Evolutionary conservation across 2,888 invertebrate species (phyloP), one percentile per base, ranked within the genome.

Genomic region (Eristalis arbustorum): DNA sequence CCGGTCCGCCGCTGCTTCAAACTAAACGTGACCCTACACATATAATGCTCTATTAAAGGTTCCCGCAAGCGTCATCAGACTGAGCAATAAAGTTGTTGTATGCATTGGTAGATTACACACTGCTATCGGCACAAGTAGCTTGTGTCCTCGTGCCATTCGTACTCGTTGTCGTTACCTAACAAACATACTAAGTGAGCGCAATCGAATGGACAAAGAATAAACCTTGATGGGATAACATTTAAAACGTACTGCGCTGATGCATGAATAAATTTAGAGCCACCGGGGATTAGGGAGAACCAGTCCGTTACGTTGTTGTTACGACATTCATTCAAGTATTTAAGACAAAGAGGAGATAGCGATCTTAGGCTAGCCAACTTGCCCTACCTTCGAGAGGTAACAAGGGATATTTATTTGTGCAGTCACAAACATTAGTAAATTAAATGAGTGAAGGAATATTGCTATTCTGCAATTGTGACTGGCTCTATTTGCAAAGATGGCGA

Each of bases 1-100:
- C 82, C 85, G 85, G 82, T 85, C 77, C 77, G 31, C 8, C 10
- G 31, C 31, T 69, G 76, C 73, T 73, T 77, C 68, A 40, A 69
- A 68, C 49, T 66, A 82, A 82, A 85, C 77, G 82, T 77, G 82
- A 85, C 82, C 82, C 81, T 82, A 77, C 82, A 85, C 72, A 85
- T 67, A 68, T 67, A 84, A 63, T 40, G 81, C 62, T 72, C 75
- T 37, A 85, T 81, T 82, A 66, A 74, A 77, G 69, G 77, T 81
- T 71, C 56, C 77, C 62, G 42, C 56, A 57, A 31, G 69, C 73
- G 56, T 71, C 72, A 40, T 66, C 49, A 64, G 74, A 74, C 34
- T 64, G 69, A 18, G 42, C 49, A 77, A 82, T 74, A 59, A 23
- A n/a, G 63, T 67, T 40, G 81, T 72, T 81, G 69, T 77, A 57